Evolutionary conservation across 2,797 vertebrate species (phyloP).

Genomic region (Sylvia borin): DNA sequence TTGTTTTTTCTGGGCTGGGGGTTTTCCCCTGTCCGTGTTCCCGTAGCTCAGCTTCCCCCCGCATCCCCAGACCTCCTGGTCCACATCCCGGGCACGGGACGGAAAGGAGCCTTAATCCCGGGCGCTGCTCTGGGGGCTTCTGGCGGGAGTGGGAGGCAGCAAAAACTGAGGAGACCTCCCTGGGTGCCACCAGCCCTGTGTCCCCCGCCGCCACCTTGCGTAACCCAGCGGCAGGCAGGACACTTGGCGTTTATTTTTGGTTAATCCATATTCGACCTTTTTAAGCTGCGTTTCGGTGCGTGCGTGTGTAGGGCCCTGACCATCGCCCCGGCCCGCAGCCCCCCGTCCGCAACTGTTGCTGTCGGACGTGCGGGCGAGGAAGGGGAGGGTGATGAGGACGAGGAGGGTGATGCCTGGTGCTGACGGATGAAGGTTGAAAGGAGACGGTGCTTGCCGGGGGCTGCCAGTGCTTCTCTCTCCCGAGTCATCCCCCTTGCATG

Average conservation of each 20-base stretch:
- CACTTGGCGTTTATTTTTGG: constrained; percentile 50
- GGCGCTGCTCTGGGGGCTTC: neutral
- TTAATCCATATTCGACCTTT: constrained; percentile 63
- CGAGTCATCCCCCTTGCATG: neutral
- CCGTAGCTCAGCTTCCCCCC: neutral
- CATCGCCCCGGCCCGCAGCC: neutral
- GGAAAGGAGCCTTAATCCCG: neutral
- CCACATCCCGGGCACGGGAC: neutral
- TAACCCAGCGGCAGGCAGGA: constrained; percentile 59
- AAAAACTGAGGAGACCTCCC: neutral
- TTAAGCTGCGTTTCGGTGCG: constrained; percentile 20
- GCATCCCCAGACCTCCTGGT: neutral
- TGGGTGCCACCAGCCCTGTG: neutral
- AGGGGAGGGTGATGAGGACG: neutral
- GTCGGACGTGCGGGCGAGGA: neutral
- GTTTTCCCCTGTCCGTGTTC: neutral
- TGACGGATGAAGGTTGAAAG: constrained; percentile 52
- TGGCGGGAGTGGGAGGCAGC: neutral
- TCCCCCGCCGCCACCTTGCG: constrained; percentile 45
- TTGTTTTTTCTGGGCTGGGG: neutral
- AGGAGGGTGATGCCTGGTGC: neutral
- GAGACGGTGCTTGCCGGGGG: neutral
- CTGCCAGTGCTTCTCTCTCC: neutral
- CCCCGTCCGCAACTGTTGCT: constrained; percentile 74
- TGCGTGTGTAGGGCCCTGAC: neutral